phyloP scores from a whole-genome alignment of 2,113 vertebrate genomes.

The Cavia aperea region DNA sequence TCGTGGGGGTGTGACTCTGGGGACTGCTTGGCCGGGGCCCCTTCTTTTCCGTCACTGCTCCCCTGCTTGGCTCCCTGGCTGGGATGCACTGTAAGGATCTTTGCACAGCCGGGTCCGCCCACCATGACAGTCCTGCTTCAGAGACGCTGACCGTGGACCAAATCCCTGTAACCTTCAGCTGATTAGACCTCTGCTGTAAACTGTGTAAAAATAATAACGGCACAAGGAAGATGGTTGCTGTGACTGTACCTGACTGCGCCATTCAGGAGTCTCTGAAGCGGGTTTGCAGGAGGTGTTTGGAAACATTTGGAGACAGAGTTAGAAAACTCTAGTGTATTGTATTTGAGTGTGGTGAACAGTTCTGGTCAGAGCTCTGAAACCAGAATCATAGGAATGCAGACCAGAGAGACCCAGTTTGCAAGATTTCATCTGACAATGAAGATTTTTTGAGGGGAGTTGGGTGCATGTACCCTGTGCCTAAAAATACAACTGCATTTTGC shows the following conservation, averaged over 20 bases:
- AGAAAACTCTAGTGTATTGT: no score
- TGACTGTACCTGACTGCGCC: no score
- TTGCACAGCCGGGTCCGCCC: neutral
- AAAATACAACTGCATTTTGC: neutral
- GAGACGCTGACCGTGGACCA: neutral
- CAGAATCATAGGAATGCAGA: neutral
- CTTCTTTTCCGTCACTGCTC: neutral
- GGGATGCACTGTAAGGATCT: neutral
- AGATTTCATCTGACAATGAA: neutral
- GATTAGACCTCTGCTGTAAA: neutral
- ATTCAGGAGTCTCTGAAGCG: no score
- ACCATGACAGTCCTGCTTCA: neutral
- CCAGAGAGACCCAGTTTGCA: neutral
- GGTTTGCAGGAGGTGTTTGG: no score
- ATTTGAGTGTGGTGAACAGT: no score
- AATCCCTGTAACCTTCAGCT: neutral
- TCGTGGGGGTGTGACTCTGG: neutral
- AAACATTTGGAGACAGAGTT: no score
- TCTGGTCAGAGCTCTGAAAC: no score
- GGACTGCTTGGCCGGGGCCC: neutral
- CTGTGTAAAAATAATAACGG: neutral
- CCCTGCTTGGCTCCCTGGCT: neutral
- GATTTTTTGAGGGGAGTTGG: neutral
- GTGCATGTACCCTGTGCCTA: neutral
- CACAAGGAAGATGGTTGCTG: no score